phyloP scores from a whole-genome alignment of 2,888 invertebrate genomes.

The Caradrina clavipalpis region DNA sequence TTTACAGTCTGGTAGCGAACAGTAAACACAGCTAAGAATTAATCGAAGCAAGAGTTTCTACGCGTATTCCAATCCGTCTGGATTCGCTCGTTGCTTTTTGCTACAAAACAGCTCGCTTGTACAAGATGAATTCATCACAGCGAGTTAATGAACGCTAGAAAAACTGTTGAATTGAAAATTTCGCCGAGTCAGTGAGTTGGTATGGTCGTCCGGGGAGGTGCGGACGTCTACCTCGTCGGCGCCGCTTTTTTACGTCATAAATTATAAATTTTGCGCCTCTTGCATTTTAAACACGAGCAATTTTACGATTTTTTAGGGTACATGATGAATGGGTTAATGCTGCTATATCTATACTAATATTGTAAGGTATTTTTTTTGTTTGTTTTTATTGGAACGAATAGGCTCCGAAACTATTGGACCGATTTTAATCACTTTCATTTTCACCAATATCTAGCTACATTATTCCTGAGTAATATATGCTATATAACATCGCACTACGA shows the following conservation, averaged over 20 bases:
- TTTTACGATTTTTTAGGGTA: conserved; percentile 37
- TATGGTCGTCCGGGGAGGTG: conserved; percentile 30
- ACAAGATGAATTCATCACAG: conserved; percentile 39
- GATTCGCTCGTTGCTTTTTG: not conserved
- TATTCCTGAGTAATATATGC: no score
- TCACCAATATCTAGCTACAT: no score
- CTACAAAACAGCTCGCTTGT: conserved; percentile 18
- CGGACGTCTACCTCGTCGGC: conserved; percentile 24
- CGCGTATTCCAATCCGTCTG: conserved; percentile 1
- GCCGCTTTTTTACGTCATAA: conserved; percentile 38
- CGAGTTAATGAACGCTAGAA: conserved; percentile 51
- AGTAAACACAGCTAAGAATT: conserved; percentile 22
- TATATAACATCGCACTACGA: no score
- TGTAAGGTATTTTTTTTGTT: no score
- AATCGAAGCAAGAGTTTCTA: conserved; percentile 26
- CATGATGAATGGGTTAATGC: conserved; percentile 25
- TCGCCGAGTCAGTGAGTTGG: conserved; percentile 55
- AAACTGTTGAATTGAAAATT: conserved; percentile 60
- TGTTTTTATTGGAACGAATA: no score
- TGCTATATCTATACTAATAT: no score
- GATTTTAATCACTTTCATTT: no score
- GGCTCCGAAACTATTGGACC: no score
- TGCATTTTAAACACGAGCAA: conserved; percentile 43
- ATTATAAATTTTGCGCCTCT: conserved; percentile 45
- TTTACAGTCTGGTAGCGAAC: conserved; percentile 18